Evolutionary conservation across 64 coral and sea anemone genomes (phyloP), one percentile per base, ranked within the genome.

Genomic region (Exaiptasia diaphana): DNA sequence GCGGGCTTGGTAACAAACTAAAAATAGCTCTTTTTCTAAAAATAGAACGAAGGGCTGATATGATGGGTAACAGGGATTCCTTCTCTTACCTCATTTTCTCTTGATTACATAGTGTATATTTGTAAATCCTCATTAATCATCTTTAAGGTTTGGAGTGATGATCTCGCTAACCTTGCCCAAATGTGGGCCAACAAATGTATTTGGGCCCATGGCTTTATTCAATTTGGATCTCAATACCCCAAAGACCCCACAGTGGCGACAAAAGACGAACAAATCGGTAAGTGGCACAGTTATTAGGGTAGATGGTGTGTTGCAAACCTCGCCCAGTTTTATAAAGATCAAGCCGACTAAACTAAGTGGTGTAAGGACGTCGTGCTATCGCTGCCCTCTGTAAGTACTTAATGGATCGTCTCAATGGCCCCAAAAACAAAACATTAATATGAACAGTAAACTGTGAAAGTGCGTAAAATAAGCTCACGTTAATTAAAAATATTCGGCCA

Each of bases 151-250:
- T 85, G 88, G 88, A 69, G 78, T 34, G 81, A 85, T 11, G 36
- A 91, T 39, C 75, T 91, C 1, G 88, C 88, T 4, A 91, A 85
- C 53, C 65, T 91, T 17, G 88, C 88, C 20, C 88, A 91, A 70
- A 91, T 91, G 88, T 91, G 88, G 88, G 35, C 80, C 10, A 85
- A 91, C 33, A 67, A 70, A 39, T 91, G 88, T 22, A 59, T 53
- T 1, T 91, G 82, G 80, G 38, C 39, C 13, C 88, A 91, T 49
- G 88, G 88, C 1, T 91, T 91, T 42, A 25, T 91, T 30, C 9
- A 64, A 20, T 91, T 91, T 40, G 88, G 88, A 21, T 22, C 37
- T 28, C 59, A 55, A 20, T 91, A 91, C 41, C 89, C 81, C 1
- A 60, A 67, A 11, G 60, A 75, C 18, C 84, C 74, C 17, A 77